Conservation (phyloP, 2,797 vertebrate species). For the Sus cebifrons region DNA sequence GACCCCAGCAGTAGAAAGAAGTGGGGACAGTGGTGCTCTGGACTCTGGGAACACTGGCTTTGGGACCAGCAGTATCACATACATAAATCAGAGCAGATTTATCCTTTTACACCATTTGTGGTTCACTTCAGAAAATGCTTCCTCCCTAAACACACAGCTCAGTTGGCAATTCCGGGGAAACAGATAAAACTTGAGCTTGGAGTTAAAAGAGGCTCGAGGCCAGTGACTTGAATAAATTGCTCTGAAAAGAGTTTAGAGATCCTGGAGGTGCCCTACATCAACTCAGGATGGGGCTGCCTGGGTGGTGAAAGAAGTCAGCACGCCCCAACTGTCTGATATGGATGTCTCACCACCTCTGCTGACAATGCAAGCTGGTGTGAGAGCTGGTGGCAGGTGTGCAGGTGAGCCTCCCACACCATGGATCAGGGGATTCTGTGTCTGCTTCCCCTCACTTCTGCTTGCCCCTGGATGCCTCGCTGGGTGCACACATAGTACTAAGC, state of each 20-base stretch:
- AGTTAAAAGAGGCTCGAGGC: constrained; percentile 57
- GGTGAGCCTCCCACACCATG: neutral
- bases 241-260: neutral
- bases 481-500: too few species aligned
- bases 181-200: constrained; percentile 37
- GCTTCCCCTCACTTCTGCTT: neutral
- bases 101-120: neutral
- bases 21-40: neutral
- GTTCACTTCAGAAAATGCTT: neutral
- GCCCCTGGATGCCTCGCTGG: neutral
- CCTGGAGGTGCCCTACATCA: constrained; percentile 64
- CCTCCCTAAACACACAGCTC: neutral
- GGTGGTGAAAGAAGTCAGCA: neutral
- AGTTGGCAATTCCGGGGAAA: neutral
- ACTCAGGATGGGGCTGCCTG: constrained; percentile 49
- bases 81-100: neutral
- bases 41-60: neutral
- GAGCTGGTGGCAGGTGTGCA: neutral
- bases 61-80: neutral
- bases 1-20: accelerated
- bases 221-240: neutral
- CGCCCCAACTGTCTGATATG: neutral
- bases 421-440: accelerated
- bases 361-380: neutral
- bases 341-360: neutral